Conservation (phyloP, 2,113 vertebrate genomes). For the Octodon degus region DNA sequence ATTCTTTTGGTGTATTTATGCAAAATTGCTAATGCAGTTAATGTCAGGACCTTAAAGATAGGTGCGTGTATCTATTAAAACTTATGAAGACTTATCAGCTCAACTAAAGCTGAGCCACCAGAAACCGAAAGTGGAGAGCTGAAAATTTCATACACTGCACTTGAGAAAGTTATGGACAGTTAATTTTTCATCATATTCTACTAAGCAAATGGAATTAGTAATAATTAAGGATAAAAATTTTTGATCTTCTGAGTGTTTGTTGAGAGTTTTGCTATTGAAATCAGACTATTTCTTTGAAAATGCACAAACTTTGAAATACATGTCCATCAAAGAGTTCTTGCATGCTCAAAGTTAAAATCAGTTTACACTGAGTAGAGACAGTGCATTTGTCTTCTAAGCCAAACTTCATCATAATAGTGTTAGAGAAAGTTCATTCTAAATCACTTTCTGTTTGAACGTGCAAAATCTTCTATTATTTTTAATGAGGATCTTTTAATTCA, state of each 20-base stretch:
- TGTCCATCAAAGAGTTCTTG: neutral
- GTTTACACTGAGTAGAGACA: neutral
- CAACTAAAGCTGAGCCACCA: neutral
- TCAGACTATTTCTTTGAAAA: conserved; percentile 61
- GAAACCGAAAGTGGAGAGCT: conserved; percentile 24
- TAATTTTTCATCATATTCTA: conserved; percentile 75
- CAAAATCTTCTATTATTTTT: neutral
- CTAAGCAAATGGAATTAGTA: conserved; percentile 78
- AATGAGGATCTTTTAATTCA: neutral
- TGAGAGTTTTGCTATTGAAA: conserved; percentile 43
- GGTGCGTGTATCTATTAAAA: conserved; percentile 60
- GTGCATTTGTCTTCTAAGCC: neutral
- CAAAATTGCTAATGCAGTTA: conserved; percentile 65
- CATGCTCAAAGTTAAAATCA: neutral
- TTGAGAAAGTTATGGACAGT: conserved; percentile 73
- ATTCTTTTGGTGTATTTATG: conserved; percentile 50
- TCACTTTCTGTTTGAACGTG: neutral
- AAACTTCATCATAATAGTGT: neutral
- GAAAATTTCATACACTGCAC: conserved; percentile 56
- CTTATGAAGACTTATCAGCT: conserved; percentile 30
- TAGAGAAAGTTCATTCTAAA: neutral
- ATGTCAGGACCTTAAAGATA: conserved; percentile 58
- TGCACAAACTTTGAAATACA: conserved; percentile 20
- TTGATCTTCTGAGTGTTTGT: conserved; percentile 45
- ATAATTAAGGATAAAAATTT: conserved; percentile 52